Evolutionary conservation across 2,113 vertebrate genomes (phyloP).

Genomic region (Vulpes ferrilata): DNA sequence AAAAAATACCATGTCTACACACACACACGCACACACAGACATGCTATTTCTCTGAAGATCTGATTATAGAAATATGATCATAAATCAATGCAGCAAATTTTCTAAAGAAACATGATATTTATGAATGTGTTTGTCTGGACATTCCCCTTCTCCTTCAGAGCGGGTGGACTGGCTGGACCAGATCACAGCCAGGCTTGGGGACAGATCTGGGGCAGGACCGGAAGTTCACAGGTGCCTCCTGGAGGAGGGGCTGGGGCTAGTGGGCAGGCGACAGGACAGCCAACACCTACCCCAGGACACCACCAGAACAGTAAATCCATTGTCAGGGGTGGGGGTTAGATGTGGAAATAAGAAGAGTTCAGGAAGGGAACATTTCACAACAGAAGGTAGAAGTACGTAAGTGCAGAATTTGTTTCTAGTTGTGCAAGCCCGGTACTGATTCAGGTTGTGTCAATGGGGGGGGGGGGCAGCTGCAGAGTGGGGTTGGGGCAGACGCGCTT

Average conservation of each 20-base stretch:
- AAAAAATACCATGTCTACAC: too few species aligned
- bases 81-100: background rate
- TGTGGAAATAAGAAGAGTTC: background rate
- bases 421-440: fast-evolving
- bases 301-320: background rate
- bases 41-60: background rate
- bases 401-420: background rate
- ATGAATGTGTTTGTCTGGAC: background rate
- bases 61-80: background rate
- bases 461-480: too few species aligned
- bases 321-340: too few species aligned
- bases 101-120: background rate
- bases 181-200: fast-evolving
- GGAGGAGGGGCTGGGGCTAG: fast-evolving
- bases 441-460: background rate
- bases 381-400: background rate
- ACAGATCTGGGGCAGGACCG: background rate
- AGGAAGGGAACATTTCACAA: background rate
- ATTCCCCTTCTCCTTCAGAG: too few species aligned
- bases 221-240: fast-evolving
- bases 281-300: background rate
- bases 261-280: fast-evolving
- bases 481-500: too few species aligned
- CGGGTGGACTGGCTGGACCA: background rate
- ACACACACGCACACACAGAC: background rate